A percentile compares a stretch with the other conserved stretches of the same genome.
phyloP scores from a whole-genome alignment of 2,888 invertebrate genomes.

The Rhaphigaster nebulosa region DNA sequence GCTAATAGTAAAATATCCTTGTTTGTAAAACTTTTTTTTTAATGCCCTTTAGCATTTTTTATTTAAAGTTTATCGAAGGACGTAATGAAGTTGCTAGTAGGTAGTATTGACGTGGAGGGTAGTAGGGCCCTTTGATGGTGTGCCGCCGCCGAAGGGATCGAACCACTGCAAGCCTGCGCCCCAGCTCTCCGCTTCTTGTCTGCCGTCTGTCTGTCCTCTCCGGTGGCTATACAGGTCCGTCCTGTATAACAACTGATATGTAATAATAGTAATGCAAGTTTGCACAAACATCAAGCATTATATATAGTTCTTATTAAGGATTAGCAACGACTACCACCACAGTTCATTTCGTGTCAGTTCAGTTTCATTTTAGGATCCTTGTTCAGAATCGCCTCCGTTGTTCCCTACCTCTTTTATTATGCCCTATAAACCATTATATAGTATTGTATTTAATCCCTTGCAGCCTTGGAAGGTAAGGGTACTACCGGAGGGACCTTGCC shows the following conservation, averaged over 20 bases:
- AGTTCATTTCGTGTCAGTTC: no score
- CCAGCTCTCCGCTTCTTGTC: conserved; percentile 3
- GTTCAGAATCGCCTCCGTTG: not conserved
- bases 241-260: not conserved
- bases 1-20: no score
- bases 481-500: not conserved
- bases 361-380: not conserved
- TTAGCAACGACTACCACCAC: no score
- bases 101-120: conserved; percentile 24
- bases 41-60: not conserved
- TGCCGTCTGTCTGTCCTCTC: not conserved
- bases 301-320: no score
- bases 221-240: not conserved
- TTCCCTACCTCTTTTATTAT: not conserved
- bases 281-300: not conserved
- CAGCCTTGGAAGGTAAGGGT: not conserved
- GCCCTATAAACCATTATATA: not conserved
- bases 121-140: conserved; percentile 35
- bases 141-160: conserved; percentile 49
- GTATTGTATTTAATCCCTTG: not conserved
- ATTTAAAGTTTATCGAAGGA: not conserved
- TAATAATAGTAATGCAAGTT: not conserved
- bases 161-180: conserved; percentile 10
- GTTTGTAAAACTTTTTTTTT: no score
- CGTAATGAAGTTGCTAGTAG: not conserved